phyloP scores from a whole-genome alignment of 2,113 vertebrate species.

The Phylloscopus trochilus region DNA sequence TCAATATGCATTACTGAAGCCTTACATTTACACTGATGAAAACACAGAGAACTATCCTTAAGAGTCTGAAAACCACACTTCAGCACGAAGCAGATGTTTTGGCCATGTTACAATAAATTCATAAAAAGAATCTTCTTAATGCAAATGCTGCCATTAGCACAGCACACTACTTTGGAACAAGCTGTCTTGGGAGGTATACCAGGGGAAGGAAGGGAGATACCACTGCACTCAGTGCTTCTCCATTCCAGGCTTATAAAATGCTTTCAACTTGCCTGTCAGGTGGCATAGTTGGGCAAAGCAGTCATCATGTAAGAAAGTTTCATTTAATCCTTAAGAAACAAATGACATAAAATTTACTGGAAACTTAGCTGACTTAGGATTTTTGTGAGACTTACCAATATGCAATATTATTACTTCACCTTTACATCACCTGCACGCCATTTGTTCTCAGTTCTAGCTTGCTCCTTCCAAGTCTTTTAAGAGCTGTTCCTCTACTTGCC shows the following conservation, averaged over 20 bases:
- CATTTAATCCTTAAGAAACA: background rate
- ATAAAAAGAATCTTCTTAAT: background rate
- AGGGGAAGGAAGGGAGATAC: background rate
- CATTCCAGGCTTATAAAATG: background rate
- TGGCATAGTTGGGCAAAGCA: background rate
- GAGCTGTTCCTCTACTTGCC: background rate
- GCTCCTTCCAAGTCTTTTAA: background rate
- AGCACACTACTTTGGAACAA: background rate
- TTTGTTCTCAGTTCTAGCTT: background rate
- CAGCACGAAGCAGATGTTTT: background rate
- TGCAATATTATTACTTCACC: background rate
- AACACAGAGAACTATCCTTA: background rate
- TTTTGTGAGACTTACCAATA: background rate
- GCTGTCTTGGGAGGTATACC: background rate
- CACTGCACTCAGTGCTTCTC: background rate
- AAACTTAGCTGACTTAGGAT: background rate
- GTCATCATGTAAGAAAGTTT: background rate
- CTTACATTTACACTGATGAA: background rate
- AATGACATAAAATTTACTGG: background rate
- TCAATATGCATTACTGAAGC: background rate
- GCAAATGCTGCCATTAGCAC: background rate
- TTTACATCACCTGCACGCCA: background rate
- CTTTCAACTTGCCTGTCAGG: background rate
- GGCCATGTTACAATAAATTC: background rate
- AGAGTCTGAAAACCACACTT: background rate